Evolutionary conservation across 1,140 invertebrate genomes (phyloP).

Genomic region (Agrypnia vestita): DNA sequence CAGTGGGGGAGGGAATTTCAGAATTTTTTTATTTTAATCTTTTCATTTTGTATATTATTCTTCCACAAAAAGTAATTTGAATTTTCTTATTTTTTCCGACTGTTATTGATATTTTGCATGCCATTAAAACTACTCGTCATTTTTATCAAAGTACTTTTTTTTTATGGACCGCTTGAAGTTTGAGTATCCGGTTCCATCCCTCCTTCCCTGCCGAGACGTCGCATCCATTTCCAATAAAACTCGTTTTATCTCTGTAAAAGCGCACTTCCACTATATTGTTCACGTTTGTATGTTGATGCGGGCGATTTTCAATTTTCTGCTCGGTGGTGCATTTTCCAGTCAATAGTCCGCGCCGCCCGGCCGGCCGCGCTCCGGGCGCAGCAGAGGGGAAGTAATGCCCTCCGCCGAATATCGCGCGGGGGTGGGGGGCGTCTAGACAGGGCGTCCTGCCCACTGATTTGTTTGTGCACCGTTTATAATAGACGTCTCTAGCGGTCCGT

Average conservation of each 20-base stretch:
- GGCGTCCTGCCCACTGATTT: conserved; percentile 13
- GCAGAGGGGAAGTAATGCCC: conserved; percentile 10
- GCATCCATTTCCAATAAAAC: too few species aligned
- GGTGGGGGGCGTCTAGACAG: conserved; percentile 23
- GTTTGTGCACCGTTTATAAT: conserved; percentile 27
- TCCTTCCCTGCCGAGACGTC: too few species aligned
- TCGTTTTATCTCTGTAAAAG: background rate
- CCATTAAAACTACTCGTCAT: too few species aligned
- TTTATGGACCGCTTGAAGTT: too few species aligned
- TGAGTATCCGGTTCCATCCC: too few species aligned
- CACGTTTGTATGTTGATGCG: background rate
- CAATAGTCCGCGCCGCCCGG: background rate
- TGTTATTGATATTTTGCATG: too few species aligned
- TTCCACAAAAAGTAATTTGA: too few species aligned
- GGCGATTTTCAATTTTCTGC: background rate
- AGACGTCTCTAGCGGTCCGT: background rate
- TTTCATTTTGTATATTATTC: too few species aligned
- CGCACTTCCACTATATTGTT: background rate
- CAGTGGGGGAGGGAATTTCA: too few species aligned
- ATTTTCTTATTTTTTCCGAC: too few species aligned
- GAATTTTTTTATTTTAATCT: too few species aligned
- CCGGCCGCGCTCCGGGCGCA: background rate
- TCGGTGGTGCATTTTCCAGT: background rate
- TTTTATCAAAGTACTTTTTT: too few species aligned
- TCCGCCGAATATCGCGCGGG: background rate